Conservation (phyloP, 2,113 vertebrate genomes). For the Thomomys bottae region DNA sequence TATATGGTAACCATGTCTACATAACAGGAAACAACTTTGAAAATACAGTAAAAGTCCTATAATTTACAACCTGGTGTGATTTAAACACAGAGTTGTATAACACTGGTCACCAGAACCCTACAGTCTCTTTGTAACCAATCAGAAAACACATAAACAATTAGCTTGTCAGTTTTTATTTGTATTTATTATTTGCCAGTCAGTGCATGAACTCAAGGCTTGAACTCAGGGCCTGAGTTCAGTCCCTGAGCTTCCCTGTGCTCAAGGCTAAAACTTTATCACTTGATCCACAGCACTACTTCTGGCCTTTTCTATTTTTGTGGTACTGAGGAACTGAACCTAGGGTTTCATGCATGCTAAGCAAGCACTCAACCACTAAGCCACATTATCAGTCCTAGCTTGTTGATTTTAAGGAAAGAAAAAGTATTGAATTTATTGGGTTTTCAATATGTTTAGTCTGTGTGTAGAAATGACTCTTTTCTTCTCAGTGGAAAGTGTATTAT, state of each 20-base stretch:
- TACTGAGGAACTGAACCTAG: no score
- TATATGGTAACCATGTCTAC: not conserved
- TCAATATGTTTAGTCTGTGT: constrained; percentile 1
- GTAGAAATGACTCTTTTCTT: constrained; percentile 15
- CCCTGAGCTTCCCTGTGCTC: no score
- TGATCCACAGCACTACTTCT: no score
- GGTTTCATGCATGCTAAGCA: no score
- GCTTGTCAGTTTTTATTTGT: no score
- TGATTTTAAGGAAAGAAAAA: constrained; percentile 35
- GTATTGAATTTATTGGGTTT: not conserved
- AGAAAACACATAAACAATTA: constrained; percentile 27
- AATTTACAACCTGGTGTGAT: not conserved
- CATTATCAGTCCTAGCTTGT: no score
- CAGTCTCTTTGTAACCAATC: not conserved
- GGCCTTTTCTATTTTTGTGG: no score
- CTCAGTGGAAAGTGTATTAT: not conserved
- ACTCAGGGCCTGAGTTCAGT: no score
- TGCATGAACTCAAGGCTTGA: no score
- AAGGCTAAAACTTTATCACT: no score
- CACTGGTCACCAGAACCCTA: not conserved
- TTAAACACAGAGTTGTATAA: constrained; percentile 18
- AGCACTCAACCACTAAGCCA: no score
- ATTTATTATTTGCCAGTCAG: no score
- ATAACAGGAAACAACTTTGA: constrained; percentile 26
- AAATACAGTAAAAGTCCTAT: not conserved